A percentile compares a stretch with the other conserved stretches of the same genome.
Conservation (phyloP, 2,797 vertebrate genomes). For the Rousettus madagascariensis region DNA sequence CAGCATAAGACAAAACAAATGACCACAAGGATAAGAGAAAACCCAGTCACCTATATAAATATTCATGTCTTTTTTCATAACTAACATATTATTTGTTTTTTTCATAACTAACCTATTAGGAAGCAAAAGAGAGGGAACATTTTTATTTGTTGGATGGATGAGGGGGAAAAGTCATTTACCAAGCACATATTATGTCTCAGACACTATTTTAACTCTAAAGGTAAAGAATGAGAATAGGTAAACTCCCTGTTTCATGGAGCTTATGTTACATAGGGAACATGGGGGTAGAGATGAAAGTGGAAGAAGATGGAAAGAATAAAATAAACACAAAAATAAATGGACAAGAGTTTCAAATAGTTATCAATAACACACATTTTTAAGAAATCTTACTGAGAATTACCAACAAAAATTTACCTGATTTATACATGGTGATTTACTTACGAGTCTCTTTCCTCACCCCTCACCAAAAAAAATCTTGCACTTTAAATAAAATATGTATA, state of each 20-base stretch:
- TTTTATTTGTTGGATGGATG: neutral
- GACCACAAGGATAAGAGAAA: neutral
- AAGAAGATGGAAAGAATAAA: neutral
- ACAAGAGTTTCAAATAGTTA: neutral
- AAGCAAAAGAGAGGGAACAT: neutral
- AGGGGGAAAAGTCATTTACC: neutral
- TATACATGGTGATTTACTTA: neutral
- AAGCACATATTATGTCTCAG: neutral
- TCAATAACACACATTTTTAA: neutral
- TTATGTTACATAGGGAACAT: neutral
- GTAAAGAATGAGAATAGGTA: fast-evolving
- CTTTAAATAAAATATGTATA: neutral
- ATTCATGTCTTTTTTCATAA: neutral
- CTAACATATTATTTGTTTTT: neutral
- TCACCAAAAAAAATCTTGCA: neutral
- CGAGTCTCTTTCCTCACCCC: neutral
- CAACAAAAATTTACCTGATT: constrained; percentile 18
- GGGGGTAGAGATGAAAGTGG: neutral
- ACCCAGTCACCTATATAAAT: neutral
- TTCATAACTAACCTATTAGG: neutral
- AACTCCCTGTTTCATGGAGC: neutral
- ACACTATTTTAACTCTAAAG: neutral
- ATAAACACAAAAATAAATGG: neutral
- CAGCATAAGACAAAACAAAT: neutral
- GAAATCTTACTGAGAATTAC: neutral